A percentile compares a stretch with the other conserved stretches of the same genome.
phyloP scores from a whole-genome alignment of 2,888 invertebrate genomes.

The Glyphotaelius pellucidus region DNA sequence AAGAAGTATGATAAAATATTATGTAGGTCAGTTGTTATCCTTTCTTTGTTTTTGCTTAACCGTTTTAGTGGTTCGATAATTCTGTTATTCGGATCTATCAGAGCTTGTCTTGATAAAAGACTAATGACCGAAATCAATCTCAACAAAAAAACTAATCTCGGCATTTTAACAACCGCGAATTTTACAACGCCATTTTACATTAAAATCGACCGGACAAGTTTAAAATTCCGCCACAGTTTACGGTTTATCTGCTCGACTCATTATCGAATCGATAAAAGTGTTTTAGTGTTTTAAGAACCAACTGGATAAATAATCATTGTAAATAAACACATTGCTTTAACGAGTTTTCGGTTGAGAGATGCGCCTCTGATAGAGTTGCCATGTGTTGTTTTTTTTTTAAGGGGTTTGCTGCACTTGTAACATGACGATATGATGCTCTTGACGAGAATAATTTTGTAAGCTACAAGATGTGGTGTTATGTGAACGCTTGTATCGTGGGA shows the following conservation, averaged over 20 bases:
- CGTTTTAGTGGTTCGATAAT: neutral
- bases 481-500: neutral
- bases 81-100: neutral
- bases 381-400: neutral
- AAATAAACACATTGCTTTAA: slow-evolving; percentile 5
- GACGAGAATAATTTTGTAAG: neutral
- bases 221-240: neutral
- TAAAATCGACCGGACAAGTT: neutral
- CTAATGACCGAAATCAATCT: neutral
- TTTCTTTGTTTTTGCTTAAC: neutral
- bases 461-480: neutral
- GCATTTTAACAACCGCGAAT: neutral
- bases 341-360: neutral
- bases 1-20: neutral
- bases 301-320: slow-evolving; percentile 16
- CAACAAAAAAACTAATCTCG: neutral
- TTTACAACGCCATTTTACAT: neutral
- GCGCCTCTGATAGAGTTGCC: neutral
- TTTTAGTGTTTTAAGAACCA: neutral
- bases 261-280: slow-evolving; percentile 2
- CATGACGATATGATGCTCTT: neutral
- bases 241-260: neutral
- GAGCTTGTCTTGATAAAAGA: neutral
- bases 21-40: neutral
- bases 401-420: neutral